Evolutionary conservation across 1,140 invertebrate species (phyloP), one percentile per base, ranked within the genome.

Genomic region (Tribolium castaneum): DNA sequence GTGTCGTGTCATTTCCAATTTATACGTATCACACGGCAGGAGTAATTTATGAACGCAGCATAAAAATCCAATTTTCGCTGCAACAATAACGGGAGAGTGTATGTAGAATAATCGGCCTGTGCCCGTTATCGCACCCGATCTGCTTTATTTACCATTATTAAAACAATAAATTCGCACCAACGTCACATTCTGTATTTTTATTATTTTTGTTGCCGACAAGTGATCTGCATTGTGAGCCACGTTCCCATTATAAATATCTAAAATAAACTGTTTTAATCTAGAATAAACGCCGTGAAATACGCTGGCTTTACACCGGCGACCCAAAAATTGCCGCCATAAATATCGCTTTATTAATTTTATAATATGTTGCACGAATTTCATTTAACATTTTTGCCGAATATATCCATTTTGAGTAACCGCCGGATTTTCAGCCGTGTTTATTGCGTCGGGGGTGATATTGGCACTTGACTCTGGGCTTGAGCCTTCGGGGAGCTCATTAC

Each of bases 231-330:
- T 85, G 82, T 84, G 83, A 83, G 84, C 82, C 82, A 62, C 77
- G 79, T 71, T 77, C 80, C 83, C 83, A 85, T 86, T 86, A 85
- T 86, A 85, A 86, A 86, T 86, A 86, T 86, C 84, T 86, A 85
- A 86, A 86, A 86, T 86, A 86, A 86, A 86, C 85, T 86, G 85
- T 85, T 86, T 86, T 86, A 86, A 86, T 86, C 85, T 86, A 82
- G 83, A 86, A 85, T 85, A 84, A 84, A 84, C 83, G 84, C 82
- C 74, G 78, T 81, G 82, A 81, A 82, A 81, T 80, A 80, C 82
- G 82, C 75, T 54, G 80, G 80, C 78, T 79, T 82, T 79, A 77
- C 82, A 78, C 78, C 77, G 82, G 79, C 78, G 81, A 77, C 74
- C 83, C 84, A 85, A 86, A 86, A 86, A 85, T 85, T 86, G 84